Conservation (phyloP, 2,888 invertebrate species). For the Pseudolycoriella hygida region DNA sequence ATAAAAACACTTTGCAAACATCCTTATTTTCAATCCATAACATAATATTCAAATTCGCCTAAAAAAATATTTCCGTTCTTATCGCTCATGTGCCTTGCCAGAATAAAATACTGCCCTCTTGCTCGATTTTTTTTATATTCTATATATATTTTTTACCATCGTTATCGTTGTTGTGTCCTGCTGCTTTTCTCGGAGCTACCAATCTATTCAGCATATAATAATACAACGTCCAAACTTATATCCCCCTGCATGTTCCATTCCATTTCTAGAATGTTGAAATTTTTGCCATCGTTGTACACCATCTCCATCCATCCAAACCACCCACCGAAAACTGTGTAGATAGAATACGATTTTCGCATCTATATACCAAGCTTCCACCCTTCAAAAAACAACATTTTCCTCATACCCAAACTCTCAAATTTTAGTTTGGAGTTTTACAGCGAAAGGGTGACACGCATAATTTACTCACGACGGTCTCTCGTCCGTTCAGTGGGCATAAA, state of each 20-base stretch:
- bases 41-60: neutral
- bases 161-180: slow-evolving; percentile 1
- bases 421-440: slow-evolving; percentile 7
- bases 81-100: neutral
- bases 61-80: neutral
- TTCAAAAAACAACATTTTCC: neutral
- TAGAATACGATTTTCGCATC: too few relatives aligned
- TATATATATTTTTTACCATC: neutral
- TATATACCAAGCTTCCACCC: neutral
- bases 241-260: neutral
- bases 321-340: neutral
- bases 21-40: slow-evolving; percentile 1
- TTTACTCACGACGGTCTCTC: slow-evolving; percentile 9
- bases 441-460: slow-evolving; percentile 11
- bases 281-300: neutral
- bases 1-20: neutral
- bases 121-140: neutral
- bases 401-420: neutral
- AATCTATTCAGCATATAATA: slow-evolving; percentile 1
- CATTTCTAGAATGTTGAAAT: neutral
- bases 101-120: neutral
- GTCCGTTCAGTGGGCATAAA: slow-evolving; percentile 4
- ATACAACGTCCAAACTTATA: neutral
- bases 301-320: neutral
- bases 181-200: slow-evolving; percentile 1